Base-by-base conservation (phyloP, 2,113 vertebrate genomes). In the Arenaria interpres region DNA sequence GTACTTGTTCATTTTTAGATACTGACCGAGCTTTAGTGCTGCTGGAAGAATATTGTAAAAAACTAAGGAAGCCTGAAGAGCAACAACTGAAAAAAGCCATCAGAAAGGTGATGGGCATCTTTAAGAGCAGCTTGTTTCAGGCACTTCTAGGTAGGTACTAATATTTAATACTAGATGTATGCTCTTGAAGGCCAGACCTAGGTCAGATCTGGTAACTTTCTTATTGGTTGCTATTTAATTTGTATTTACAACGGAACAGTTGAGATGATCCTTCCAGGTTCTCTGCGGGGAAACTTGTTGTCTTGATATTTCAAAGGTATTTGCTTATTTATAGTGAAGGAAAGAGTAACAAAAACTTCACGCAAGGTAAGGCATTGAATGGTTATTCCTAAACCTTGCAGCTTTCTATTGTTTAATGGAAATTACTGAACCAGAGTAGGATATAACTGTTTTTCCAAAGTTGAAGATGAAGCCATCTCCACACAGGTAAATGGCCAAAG, bases 61-160 rank as follows among this genome's bases (percentile, higher is more conserved):
- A 98, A 96, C 98, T 99, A 79, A 98, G 62, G 96, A 99, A 98
- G 84, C 99, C 99, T 10, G 99, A 99, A 89, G 99, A 99, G 88
- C 98, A 99, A 91, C 98, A 98, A 88, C 98, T 99, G 94, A 99
- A 99, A 98, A 98, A 98, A 95, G 99, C 99, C 97, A 98, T 99
- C 97, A 98, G 98, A 97, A 99, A 99, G 98, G 99, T 99, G 91
- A 99, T 99, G 98, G 98, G 97, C 80, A 99, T 99, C 98, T 99
- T 99, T 97, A 99, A 98, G 96, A 99, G 99, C 98, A 99, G 98
- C 96, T 98, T 99, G 93, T 99, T 99, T 97, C 98, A 99, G 97
- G 99, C 99, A 62, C 98, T 99, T 96, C 98, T 99, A 89, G 99
- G 99, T 99, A 98, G 98, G 99, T 98, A 90, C 95, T 74, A 48